Conservation (phyloP, 2,797 vertebrate genomes). For the Acipenser transmontanus region DNA sequence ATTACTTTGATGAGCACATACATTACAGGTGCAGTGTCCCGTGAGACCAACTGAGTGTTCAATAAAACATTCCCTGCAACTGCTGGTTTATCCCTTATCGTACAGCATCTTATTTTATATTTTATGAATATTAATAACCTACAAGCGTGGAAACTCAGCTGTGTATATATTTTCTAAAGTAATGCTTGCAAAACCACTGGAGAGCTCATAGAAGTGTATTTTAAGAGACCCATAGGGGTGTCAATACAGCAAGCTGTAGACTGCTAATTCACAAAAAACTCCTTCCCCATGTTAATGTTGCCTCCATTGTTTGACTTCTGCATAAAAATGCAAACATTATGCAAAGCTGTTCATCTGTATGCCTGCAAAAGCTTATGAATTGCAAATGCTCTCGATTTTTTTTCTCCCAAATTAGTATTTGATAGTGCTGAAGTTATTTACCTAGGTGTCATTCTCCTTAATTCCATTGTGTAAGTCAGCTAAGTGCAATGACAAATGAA, state of each 20-base stretch:
- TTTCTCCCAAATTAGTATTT: constrained; percentile 32
- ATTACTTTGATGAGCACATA: constrained; percentile 24
- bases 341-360: constrained; percentile 15
- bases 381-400: constrained; percentile 16
- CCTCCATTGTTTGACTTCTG: constrained; percentile 5
- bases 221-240: constrained; percentile 41
- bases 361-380: constrained; percentile 19
- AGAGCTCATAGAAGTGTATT: constrained; percentile 55
- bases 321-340: constrained; percentile 18
- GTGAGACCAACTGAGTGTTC: constrained; percentile 14
- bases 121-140: constrained; percentile 75
- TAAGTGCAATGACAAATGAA: constrained; percentile 42
- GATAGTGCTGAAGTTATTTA: constrained; percentile 46
- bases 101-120: constrained; percentile 55
- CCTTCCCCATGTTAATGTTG: constrained; percentile 5
- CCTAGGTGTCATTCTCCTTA: constrained; percentile 32
- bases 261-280: neutral
- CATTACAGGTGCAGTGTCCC: constrained; percentile 22
- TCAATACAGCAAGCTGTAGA: constrained; percentile 7
- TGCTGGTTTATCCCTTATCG: constrained; percentile 29
- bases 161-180: constrained; percentile 67
- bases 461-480: constrained; percentile 46
- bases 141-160: constrained; percentile 63
- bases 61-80: constrained; percentile 16
- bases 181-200: constrained; percentile 66